These are phyloP conservation scores for Drosophila pectinifera DNA, from an alignment of 1,140 invertebrate species.

Conservation along the genomic window DNA sequence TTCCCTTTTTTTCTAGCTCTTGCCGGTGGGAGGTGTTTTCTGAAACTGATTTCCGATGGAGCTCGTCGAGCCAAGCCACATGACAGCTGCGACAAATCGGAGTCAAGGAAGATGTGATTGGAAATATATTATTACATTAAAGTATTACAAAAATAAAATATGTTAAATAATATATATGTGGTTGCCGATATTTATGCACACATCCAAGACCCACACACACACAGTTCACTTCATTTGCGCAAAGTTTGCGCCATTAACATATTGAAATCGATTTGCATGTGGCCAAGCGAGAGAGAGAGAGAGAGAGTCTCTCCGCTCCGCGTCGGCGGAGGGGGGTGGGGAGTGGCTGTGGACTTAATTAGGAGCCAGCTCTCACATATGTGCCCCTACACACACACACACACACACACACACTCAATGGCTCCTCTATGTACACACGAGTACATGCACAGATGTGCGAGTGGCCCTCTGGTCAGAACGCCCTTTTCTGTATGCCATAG, in stretches of 20 bases:
- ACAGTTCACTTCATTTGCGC: slow-evolving; percentile 71
- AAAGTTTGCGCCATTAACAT: slow-evolving; percentile 68
- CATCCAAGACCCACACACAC: slow-evolving; percentile 21
- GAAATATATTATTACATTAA: not conserved
- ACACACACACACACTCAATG: not conserved
- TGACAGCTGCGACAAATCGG: not conserved
- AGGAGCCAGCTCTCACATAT: slow-evolving; percentile 40
- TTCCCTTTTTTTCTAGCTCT: not conserved
- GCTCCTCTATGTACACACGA: not conserved
- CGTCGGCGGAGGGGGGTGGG: no score
- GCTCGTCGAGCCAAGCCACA: not conserved
- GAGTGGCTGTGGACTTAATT: slow-evolving; percentile 50
- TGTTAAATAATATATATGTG: no score
- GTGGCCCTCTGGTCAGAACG: slow-evolving; percentile 41
- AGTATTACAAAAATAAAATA: no score
- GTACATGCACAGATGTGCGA: slow-evolving; percentile 2
- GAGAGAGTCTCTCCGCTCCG: not conserved
- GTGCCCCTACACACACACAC: not conserved
- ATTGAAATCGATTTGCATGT: slow-evolving; percentile 71
- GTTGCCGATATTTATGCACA: slow-evolving; percentile 32
- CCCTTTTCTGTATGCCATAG: slow-evolving; percentile 51
- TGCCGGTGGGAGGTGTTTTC: not conserved
- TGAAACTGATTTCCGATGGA: not conserved
- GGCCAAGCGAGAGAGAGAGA: slow-evolving; percentile 1
- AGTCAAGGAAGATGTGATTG: not conserved